Evolutionary conservation across 2,113 vertebrate genomes (phyloP).

Genomic region (Cheirogaleus medius): DNA sequence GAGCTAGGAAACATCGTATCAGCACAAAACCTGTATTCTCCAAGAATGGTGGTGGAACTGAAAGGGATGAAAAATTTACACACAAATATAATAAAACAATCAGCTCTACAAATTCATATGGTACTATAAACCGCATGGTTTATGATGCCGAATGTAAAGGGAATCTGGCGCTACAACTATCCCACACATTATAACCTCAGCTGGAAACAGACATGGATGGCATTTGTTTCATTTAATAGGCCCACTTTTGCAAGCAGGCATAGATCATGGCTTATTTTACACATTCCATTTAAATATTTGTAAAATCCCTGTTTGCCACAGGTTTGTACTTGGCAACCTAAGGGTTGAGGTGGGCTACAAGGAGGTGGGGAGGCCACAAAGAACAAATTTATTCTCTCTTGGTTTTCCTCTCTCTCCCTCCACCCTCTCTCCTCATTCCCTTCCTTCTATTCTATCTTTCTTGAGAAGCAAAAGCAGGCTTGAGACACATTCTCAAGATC

Average conservation of each 20-base stretch:
- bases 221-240: slow-evolving; percentile 59
- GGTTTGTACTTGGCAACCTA: not conserved
- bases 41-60: slow-evolving; percentile 79
- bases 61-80: slow-evolving; percentile 82
- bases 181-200: not conserved
- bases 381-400: not conserved
- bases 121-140: slow-evolving; percentile 70
- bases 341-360: not conserved
- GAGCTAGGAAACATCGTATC: slow-evolving; percentile 92
- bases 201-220: slow-evolving; percentile 51
- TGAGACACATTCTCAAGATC: not conserved
- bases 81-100: slow-evolving; percentile 86
- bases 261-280: slow-evolving; percentile 60
- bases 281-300: slow-evolving; percentile 57
- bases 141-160: slow-evolving; percentile 58
- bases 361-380: not conserved
- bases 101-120: slow-evolving; percentile 68
- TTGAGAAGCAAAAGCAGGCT: not conserved
- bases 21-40: slow-evolving; percentile 86
- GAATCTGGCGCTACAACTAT: slow-evolving; percentile 43
- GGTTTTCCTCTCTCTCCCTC: not conserved
- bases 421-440: not conserved
- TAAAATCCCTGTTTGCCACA: slow-evolving; percentile 14
- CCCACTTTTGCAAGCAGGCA: slow-evolving; percentile 55
- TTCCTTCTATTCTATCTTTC: not conserved